A percentile compares a stretch with the other conserved stretches of the same genome.
Evolutionary conservation across 1,140 invertebrate genomes (phyloP).

Genomic region (Chironomus striatipennis): DNA sequence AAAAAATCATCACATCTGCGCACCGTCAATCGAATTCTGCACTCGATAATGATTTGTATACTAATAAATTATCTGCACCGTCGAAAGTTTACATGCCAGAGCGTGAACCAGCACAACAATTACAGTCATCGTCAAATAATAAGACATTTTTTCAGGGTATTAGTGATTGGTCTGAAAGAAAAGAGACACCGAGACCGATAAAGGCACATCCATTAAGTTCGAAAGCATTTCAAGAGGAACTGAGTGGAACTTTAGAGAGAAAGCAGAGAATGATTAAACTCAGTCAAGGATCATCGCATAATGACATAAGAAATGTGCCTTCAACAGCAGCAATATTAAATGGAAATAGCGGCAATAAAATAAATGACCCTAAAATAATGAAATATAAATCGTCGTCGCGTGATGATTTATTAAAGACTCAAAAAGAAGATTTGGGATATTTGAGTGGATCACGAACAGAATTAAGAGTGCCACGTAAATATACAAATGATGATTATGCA

Average conservation of each 20-base stretch:
- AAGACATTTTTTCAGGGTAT: conserved; percentile 60
- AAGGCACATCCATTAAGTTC: conserved; percentile 34
- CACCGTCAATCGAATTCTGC: conserved; percentile 33
- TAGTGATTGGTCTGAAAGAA: conserved; percentile 65
- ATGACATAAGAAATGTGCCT: not conserved
- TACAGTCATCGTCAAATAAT: conserved; percentile 32
- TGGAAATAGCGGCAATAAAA: not conserved
- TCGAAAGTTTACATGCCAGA: conserved; percentile 41
- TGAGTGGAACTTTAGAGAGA: conserved; percentile 37
- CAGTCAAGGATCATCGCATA: conserved; percentile 33
- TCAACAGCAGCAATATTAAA: not conserved
- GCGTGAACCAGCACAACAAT: conserved; percentile 38
- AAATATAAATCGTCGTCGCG: not conserved
- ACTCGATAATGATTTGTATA: conserved; percentile 34
- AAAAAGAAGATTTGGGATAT: conserved; percentile 27
- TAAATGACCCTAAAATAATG: not conserved
- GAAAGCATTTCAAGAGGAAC: conserved; percentile 38
- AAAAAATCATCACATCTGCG: conserved; percentile 38
- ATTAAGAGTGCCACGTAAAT: conserved; percentile 27
- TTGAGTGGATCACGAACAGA: conserved; percentile 28
- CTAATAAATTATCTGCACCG: conserved; percentile 39
- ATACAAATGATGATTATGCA: conserved; percentile 26
- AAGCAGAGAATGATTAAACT: conserved; percentile 36
- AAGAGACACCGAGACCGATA: conserved; percentile 34
- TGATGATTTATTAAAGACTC: conserved; percentile 24